Evolutionary conservation across 1,140 invertebrate genomes (phyloP).

Genomic region (Bombus waltoni): DNA sequence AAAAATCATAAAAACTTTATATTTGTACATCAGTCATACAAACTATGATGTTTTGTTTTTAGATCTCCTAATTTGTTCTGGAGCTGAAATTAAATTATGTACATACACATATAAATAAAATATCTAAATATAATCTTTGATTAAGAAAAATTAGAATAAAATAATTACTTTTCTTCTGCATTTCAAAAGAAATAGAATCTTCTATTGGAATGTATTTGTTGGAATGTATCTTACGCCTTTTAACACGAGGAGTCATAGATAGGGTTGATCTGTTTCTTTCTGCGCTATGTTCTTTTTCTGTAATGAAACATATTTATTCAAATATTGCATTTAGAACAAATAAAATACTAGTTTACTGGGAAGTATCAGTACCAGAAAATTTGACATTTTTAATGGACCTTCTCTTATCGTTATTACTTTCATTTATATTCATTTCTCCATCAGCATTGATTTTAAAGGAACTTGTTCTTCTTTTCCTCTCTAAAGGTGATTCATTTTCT

Average conservation of each 20-base stretch:
- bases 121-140: not conserved
- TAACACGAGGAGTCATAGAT: slow-evolving; percentile 57
- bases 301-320: slow-evolving; percentile 44
- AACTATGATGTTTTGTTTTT: not conserved
- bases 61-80: slow-evolving; percentile 24
- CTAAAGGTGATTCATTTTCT: slow-evolving; percentile 30
- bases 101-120: not conserved
- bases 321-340: not conserved
- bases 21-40: not conserved
- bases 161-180: slow-evolving; percentile 40
- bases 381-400: slow-evolving; percentile 59
- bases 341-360: not conserved
- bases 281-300: slow-evolving; percentile 51
- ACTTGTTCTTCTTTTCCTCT: slow-evolving; percentile 18
- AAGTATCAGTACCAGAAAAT: slow-evolving; percentile 54
- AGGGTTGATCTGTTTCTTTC: slow-evolving; percentile 52
- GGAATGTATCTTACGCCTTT: slow-evolving; percentile 7
- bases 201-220: not conserved
- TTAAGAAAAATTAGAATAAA: not conserved
- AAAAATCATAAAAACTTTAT: not conserved
- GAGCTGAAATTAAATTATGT: slow-evolving; percentile 45
- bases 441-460: not conserved
- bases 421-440: not conserved
- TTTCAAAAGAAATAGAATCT: slow-evolving; percentile 49
- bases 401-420: not conserved